Evolutionary conservation across 1,140 invertebrate species (phyloP).

Genomic region (Vanessa atalanta): DNA sequence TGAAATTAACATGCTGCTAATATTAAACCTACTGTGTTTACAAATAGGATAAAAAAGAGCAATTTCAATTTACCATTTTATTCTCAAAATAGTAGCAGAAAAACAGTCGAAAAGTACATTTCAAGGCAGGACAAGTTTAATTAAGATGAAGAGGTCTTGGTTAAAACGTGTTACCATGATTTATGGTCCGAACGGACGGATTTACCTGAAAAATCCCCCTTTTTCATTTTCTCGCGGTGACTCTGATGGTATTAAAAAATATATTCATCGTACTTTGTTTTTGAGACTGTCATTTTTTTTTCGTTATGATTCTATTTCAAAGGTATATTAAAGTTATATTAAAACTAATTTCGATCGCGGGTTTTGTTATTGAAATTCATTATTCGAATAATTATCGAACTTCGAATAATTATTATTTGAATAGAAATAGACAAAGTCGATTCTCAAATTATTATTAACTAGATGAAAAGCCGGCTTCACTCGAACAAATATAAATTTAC

Average conservation of each 20-base stretch:
- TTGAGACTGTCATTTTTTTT: slow-evolving; percentile 2
- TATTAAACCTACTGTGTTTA: no score
- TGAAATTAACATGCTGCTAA: no score
- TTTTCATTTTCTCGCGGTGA: slow-evolving; percentile 29
- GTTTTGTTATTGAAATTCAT: no score
- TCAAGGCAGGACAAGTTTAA: slow-evolving; percentile 29
- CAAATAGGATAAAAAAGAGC: neutral
- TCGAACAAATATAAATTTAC: no score
- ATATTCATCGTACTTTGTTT: slow-evolving; percentile 15
- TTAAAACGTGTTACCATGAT: slow-evolving; percentile 32
- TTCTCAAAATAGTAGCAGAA: slow-evolving; percentile 3
- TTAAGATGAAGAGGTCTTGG: slow-evolving; percentile 30
- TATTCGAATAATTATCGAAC: no score
- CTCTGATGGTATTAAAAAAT: slow-evolving; percentile 28
- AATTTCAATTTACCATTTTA: neutral
- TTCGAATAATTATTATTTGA: no score
- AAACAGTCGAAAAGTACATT: slow-evolving; percentile 25
- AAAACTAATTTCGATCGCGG: no score
- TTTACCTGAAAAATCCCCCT: slow-evolving; percentile 28
- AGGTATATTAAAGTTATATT: neutral
- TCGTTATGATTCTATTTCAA: neutral
- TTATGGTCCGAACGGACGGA: slow-evolving; percentile 27
- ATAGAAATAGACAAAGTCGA: no score
- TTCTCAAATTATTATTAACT: no score
- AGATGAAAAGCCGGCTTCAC: no score